Base-by-base conservation (phyloP, 1,140 invertebrate genomes). In the Sipha flava region DNA sequence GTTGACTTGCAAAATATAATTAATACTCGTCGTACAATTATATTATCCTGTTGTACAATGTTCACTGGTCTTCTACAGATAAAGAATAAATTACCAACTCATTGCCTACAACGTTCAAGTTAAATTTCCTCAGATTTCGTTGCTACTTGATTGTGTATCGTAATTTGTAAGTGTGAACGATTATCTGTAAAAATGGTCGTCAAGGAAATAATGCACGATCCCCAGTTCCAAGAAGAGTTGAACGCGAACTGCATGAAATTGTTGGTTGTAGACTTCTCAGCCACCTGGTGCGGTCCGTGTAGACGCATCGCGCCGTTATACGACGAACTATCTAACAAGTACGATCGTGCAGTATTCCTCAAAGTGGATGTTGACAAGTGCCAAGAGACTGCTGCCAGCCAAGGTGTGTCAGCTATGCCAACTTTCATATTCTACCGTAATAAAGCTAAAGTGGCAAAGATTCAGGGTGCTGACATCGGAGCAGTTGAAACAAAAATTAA, bases 401-500 rank as follows among this genome's bases (percentile, higher is more conserved):
- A 98, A 85, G 94, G 93, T 54, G 93, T 99, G 21, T 92, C 90
- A 81, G 94, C 95, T 2, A 98, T 99, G 95, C 98, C 98, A 9
- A 99, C 98, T 7, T 99, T 99, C 85, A 92, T 97, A 81, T 96
- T 99, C 84, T 98, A 95, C 85, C 91, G 92, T 81, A 98, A 97
- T 85, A 90, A 91, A 85, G 88, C 88, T n/a, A 93, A 92, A 86
- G 87, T 97, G 82, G 94, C 93, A 83, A 85, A 89, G 16, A 87
- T 96, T 59, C 91, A 93, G 87, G 96, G 95, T 16, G 96, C 95
- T 1, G 92, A 99, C 87, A 87, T 92, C 10, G 86, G 85, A 59
- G 88, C 88, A 1, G 85, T 99, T 40, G 95, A 98, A 86, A 90
- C 89, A 47, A 98, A 97, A 88, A 94, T 98, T 54, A 90, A 93